phyloP scores from a whole-genome alignment of 2,113 vertebrate genomes.

The Phasianus colchicus region DNA sequence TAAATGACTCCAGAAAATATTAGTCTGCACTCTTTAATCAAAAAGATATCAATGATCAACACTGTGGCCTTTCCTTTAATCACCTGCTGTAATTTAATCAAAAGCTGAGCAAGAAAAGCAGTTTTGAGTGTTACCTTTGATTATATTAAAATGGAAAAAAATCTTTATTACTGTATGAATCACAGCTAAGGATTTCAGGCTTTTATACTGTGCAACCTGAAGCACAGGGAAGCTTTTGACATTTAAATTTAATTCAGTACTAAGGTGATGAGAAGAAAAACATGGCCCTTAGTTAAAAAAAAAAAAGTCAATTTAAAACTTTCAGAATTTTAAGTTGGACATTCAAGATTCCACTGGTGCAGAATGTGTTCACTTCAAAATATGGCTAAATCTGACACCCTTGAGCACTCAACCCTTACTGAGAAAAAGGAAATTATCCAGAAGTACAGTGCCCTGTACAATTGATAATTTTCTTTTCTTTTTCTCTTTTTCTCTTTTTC shows the following conservation, averaged over 20 bases:
- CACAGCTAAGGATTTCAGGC: background rate
- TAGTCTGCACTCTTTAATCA: background rate
- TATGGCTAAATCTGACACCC: background rate
- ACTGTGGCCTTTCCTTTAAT: background rate
- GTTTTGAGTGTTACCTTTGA: background rate
- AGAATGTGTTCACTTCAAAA: background rate
- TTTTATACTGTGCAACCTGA: background rate
- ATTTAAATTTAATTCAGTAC: background rate
- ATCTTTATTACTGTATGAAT: background rate
- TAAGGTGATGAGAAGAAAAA: background rate
- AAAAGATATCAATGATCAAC: background rate
- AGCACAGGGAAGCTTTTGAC: background rate
- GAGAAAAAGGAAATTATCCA: background rate
- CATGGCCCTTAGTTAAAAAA: background rate
- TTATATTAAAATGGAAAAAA: background rate
- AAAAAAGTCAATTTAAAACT: background rate
- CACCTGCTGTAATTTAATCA: background rate
- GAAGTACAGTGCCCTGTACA: background rate
- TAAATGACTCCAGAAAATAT: background rate
- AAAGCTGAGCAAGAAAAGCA: background rate
- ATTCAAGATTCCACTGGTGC: background rate
- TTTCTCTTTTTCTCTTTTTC: too few relatives aligned
- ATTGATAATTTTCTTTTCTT: background rate
- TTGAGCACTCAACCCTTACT: background rate
- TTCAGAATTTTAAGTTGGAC: background rate